Base-by-base conservation (phyloP, 2,888 invertebrate species). In the Himalopsyche japonica region DNA sequence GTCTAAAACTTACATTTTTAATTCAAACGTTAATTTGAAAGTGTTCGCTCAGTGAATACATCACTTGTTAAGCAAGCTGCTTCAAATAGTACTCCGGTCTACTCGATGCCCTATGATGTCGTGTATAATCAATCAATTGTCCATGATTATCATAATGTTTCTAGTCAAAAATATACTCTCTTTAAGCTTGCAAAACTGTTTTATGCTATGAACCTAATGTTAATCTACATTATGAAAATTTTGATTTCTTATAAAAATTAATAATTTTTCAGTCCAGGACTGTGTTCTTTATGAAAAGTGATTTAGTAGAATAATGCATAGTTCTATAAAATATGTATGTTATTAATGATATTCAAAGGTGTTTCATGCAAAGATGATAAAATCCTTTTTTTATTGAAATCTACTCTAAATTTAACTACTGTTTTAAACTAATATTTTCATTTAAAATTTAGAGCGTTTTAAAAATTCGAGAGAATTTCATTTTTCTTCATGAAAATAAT, bases 31-130 rank as follows among this genome's bases (percentile, higher is more conserved):
- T 49, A 24, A 77, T 80, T 85, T 86, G 86, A 83, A 82, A 83
- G 48, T 70, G 86, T 87, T 87, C 86, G 87, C 87, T 87, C 85
- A 87, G 87, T 82, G 87, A 86, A 85, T 84, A 85, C 87, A 86
- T 87, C 87, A 87, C 86, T 84, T 84, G 77, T 34, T 57, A 78
- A 83, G 79, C 43, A 84, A 84, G 83, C 85, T 70, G 84, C 82
- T 83, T 83, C 77, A 79, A 80, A 78, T 47, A 83, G 86, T 85
- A 83, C 86, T 85, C 85, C 49, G 82, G 85, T 85, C 87, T 87
- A 87, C 87, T 86, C 86, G 82, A 86, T 86, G 83, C 86, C 86
- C 85, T 86, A 85, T 82, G 85, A 78, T 84, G 81, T 82, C 49
- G 20, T 82, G 82, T 81, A 76, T 76, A 43, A 77, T 49, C 32